Evolutionary conservation across 1,140 invertebrate genomes (phyloP).

Genomic region (Leptoteleia sp.): DNA sequence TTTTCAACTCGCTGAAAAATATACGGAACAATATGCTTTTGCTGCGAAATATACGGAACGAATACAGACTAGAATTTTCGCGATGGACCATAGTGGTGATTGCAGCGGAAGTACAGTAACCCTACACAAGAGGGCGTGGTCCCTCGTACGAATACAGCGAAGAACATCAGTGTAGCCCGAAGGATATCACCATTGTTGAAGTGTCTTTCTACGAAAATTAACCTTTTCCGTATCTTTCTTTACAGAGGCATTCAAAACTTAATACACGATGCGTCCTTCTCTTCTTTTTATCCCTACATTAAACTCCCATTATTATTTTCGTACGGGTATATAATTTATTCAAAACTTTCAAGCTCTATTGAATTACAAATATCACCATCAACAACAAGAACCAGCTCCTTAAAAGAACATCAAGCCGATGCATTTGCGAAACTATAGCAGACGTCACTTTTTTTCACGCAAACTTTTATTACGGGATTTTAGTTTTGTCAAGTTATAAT

Average conservation of each 20-base stretch:
- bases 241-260: slow-evolving; percentile 46
- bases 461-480: too few relatives aligned
- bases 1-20: too few relatives aligned
- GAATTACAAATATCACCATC: slow-evolving; percentile 45
- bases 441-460: too few relatives aligned
- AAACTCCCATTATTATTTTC: slow-evolving; percentile 47
- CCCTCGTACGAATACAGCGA: slow-evolving; percentile 42
- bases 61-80: background rate
- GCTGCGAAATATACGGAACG: background rate
- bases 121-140: slow-evolving; percentile 70
- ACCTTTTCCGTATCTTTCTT: slow-evolving; percentile 66
- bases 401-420: slow-evolving; percentile 4
- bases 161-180: slow-evolving; percentile 37
- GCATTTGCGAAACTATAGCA: slow-evolving; percentile 10
- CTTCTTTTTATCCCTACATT: slow-evolving; percentile 24
- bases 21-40: too few relatives aligned
- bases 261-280: slow-evolving; percentile 28
- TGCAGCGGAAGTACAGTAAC: slow-evolving; percentile 67
- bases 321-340: slow-evolving; percentile 54
- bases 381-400: slow-evolving; percentile 13
- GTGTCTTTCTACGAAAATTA: slow-evolving; percentile 64
- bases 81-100: slow-evolving; percentile 52
- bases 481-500: too few relatives aligned
- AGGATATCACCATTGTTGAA: slow-evolving; percentile 56
- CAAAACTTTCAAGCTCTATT: slow-evolving; percentile 52